Evolutionary conservation across 1,140 invertebrate species (phyloP).

Genomic region (Calliphora vicina): DNA sequence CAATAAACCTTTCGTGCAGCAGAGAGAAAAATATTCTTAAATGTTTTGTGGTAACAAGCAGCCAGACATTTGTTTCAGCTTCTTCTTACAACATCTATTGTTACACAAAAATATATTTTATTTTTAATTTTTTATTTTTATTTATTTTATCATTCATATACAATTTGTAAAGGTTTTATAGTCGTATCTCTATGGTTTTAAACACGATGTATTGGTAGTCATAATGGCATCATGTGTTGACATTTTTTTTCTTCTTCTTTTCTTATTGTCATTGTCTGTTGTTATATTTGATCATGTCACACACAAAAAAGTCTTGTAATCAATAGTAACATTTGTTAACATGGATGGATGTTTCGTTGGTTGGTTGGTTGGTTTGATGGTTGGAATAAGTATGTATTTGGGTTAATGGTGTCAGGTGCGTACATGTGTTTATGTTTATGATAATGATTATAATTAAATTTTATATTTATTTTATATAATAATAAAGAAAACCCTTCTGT

Average conservation of each 20-base stretch:
- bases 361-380: too few relatives aligned
- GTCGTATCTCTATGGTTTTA: background rate
- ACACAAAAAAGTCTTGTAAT: background rate
- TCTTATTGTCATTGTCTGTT: background rate
- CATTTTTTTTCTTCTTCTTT: background rate
- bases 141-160: too few relatives aligned
- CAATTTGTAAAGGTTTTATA: background rate
- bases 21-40: background rate
- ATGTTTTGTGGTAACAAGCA: background rate
- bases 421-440: background rate
- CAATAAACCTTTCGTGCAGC: background rate
- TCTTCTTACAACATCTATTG: background rate
- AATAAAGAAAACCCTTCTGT: background rate
- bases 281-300: background rate
- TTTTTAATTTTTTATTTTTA: background rate
- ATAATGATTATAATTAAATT: background rate
- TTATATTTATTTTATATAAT: too few relatives aligned
- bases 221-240: background rate
- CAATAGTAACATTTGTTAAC: background rate
- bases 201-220: background rate
- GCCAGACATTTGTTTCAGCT: background rate
- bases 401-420: conserved; percentile 1
- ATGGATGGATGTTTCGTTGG: background rate
- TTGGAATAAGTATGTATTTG: background rate
- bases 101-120: background rate